These are phyloP conservation scores for Fundulus diaphanus DNA, from an alignment of 2,797 vertebrate genomes.

Conservation along the genomic window DNA sequence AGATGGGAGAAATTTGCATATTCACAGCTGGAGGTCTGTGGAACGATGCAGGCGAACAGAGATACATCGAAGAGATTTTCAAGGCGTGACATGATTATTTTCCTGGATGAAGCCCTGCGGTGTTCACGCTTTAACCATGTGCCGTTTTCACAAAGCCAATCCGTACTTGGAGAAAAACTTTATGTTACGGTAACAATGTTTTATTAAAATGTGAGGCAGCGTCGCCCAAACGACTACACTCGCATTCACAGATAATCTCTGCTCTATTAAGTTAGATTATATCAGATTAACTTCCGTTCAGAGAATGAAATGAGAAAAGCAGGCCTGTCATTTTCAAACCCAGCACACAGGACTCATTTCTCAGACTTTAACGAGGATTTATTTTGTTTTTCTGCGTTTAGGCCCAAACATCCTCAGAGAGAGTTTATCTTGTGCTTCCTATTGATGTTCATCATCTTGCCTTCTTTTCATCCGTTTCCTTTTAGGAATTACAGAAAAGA, in stretches of 20 bases:
- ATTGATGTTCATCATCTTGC: constrained; percentile 1
- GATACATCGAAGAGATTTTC: neutral
- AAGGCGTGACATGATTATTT: constrained; percentile 1
- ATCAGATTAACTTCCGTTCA: neutral
- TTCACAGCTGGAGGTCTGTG: neutral
- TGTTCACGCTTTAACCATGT: neutral
- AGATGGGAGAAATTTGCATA: neutral
- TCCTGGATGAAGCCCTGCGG: neutral
- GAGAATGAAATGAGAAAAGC: neutral
- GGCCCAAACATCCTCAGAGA: neutral
- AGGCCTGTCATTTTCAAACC: neutral
- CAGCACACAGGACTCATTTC: neutral
- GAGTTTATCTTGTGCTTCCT: constrained; percentile 5
- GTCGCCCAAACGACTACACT: neutral
- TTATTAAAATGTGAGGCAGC: neutral
- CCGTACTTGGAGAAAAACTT: neutral
- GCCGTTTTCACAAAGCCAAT: neutral
- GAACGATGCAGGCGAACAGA: neutral
- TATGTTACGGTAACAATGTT: too few species aligned
- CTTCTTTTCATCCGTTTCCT: constrained; percentile 27
- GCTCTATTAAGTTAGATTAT: neutral
- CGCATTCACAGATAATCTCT: neutral
- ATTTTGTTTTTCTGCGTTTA: neutral
- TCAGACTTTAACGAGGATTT: neutral
- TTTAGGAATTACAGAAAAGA: constrained; percentile 7